Conservation (phyloP, 2,797 vertebrate genomes). For the Petrocephalus sullivani region DNA sequence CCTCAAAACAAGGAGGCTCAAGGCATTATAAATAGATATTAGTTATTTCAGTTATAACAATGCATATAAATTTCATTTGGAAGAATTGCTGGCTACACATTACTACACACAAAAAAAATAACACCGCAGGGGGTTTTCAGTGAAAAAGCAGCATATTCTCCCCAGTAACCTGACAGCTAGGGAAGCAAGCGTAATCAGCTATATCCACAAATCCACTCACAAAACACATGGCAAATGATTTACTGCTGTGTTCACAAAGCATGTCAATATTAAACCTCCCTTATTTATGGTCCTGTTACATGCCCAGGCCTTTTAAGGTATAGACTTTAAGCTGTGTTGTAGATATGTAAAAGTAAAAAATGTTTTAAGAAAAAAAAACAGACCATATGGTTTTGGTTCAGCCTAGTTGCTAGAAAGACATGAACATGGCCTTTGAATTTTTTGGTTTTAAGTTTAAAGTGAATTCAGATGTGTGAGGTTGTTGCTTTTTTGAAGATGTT, state of each 20-base stretch:
- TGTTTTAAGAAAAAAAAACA: background rate
- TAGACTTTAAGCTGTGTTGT: background rate
- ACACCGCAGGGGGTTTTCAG: background rate
- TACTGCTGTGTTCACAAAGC: background rate
- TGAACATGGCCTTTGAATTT: background rate
- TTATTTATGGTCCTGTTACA: background rate
- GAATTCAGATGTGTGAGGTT: background rate
- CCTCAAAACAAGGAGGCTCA: background rate
- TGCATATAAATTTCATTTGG: background rate
- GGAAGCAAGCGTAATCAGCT: background rate
- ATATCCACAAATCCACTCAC: background rate
- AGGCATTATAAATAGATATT: background rate
- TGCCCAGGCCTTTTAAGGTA: background rate
- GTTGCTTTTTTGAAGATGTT: background rate
- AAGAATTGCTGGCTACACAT: background rate
- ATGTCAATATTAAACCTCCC: background rate
- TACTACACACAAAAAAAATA: background rate
- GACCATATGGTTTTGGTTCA: background rate
- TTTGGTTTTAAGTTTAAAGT: background rate
- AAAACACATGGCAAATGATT: background rate
- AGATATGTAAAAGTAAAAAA: background rate
- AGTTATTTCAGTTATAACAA: background rate
- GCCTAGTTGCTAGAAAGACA: background rate
- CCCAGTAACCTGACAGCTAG: background rate
- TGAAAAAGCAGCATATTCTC: background rate